Evolutionary conservation across 2,113 vertebrate species (phyloP), one percentile per base, ranked within the genome.

Genomic region (Setophaga coronata): DNA sequence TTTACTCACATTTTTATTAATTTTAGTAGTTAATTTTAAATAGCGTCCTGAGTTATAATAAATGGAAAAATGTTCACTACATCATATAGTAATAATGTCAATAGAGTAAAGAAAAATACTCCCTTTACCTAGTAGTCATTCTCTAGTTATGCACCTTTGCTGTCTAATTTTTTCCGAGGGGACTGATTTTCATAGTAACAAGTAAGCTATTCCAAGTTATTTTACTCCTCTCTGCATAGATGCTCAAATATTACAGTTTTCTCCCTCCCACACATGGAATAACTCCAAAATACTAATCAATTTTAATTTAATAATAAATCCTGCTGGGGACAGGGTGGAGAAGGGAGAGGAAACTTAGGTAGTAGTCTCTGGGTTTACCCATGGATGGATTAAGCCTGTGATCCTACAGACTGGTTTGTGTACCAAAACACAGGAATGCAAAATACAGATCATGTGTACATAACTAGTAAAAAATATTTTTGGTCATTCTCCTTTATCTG

Each of bases 1-100:
- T 89, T 87, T 91, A 90, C 12, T 87, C 81, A 51, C 4, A 58
- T 77, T 87, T 89, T 58, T 54, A 94, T 61, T 82, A 66, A 54
- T 84, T 93, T 89, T 25, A n/a, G 40, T 50, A 66, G 10, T 67
- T 47, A 4, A 76, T 54, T 93, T 77, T 51, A 62, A 94, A 72
- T 38, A 71, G 8, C 38, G 6, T 69, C 18, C n/a, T 17, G 10
- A 53, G 9, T 24, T 70, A 54, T 24, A 91, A 77, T 11, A 72
- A 29, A 86, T 42, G 16, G 9, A 19, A 92, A 94, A 94, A 33
- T 0, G 1, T 33, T 82, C 12, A 73, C 23, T 77, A 47, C 5
- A 69, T 80, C 66, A 50, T 33, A 57, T 25, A 18, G 5, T 15
- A 88, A 65, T 42, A 71, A 78, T 3, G 2, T 57, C 50, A 77